These are phyloP conservation scores for Gallinago jamesoni DNA, from an alignment of 2,113 vertebrate genomes.

Conservation along the genomic window DNA sequence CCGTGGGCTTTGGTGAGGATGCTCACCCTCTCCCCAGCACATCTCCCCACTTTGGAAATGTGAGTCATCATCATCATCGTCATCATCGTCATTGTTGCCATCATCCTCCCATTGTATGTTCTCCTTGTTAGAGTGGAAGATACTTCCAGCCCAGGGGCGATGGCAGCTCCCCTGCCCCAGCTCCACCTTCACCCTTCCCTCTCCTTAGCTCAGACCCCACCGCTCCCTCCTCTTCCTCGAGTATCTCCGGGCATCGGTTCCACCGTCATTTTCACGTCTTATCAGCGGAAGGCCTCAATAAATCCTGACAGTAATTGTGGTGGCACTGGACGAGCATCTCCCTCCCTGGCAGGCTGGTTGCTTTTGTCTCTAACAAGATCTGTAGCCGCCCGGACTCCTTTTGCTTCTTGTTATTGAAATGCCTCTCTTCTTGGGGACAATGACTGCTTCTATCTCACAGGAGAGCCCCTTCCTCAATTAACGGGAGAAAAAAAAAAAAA, in stretches of 20 bases:
- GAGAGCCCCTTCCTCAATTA: slow-evolving; percentile 3
- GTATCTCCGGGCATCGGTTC: background rate
- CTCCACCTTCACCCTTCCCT: background rate
- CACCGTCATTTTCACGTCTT: background rate
- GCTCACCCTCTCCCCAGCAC: background rate
- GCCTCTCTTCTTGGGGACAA: background rate
- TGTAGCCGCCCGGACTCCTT: rapidly evolving
- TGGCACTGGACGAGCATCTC: background rate
- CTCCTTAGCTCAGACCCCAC: background rate
- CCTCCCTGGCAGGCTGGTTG: background rate
- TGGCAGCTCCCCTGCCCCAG: no score
- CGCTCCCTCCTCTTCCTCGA: background rate
- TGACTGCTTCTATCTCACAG: background rate
- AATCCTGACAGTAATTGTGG: background rate
- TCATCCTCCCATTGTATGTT: background rate
- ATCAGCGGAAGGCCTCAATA: background rate
- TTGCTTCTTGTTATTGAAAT: background rate
- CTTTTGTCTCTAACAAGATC: background rate
- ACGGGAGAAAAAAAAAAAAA: background rate
- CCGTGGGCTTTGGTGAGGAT: background rate
- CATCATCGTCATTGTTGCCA: background rate
- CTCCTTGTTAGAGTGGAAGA: background rate
- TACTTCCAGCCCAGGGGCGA: background rate
- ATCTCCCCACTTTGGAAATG: background rate
- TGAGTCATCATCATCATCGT: no score